Evolutionary conservation across 2,797 vertebrate genomes (phyloP), one percentile per base, ranked within the genome.

Genomic region (Choloepus didactylus): DNA sequence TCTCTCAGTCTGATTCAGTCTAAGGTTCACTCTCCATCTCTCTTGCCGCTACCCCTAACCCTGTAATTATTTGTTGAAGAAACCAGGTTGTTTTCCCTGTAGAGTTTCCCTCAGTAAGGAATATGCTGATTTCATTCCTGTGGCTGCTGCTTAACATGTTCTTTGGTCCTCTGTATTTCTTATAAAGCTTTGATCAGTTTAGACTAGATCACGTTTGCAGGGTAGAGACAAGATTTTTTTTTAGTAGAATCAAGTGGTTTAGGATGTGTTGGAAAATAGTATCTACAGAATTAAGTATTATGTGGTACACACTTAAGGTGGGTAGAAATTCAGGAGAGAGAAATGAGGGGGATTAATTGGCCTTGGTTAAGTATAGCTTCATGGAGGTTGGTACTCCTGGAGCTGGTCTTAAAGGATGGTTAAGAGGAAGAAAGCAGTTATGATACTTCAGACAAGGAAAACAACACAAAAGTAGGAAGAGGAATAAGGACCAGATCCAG

Each of bases 321-420:
- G 82, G 9, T 76, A 75, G 25, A 72, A 80, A 93, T 81, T 93
- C 15, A 70, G 82, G 35, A 93, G 87, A 87, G 15, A 62, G 51
- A 83, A 29, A 16, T 51, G 11, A 35, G 44, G 29, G 60, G 23
- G 18, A 60, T 84, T 69, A 6, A 25, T 38, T 93, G 44, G 44
- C 46, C 41, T 7, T 73, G n/a, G 59, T 82, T 84, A 73, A 70
- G 44, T 90, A 69, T 59, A 80, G 11, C 64, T 72, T 96, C 31
- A 16, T n/a, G 21, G 69, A 79, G 49, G 80, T 35, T 83, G 86
- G 12, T 21, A 79, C 62, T 35, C 31, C 35, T 67, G 9, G 27
- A 41, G 49, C 27, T 67, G 14, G 14, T 46, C 18, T 38, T 94
- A 70, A 79, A 91, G 59, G 18, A 64, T 79, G 6, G 35, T 51